Conservation (phyloP, 2,888 invertebrate genomes). For the Eledona agricola region DNA sequence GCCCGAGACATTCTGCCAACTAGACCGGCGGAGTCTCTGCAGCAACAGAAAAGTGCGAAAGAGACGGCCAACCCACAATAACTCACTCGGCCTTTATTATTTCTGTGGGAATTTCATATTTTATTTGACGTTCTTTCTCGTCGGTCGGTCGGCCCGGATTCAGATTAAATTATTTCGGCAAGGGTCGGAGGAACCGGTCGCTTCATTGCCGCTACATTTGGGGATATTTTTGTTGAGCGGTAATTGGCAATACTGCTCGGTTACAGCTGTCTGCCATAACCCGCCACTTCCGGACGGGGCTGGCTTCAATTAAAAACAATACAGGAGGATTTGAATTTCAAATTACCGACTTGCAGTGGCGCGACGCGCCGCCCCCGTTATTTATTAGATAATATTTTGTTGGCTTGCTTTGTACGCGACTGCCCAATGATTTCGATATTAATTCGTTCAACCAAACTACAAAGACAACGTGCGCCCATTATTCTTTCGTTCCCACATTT, state of each 20-base stretch:
- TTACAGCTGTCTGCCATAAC: constrained; percentile 47
- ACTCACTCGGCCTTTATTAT: constrained; percentile 47
- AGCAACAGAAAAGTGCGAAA: constrained; percentile 53
- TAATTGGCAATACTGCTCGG: constrained; percentile 51
- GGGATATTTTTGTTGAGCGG: constrained; percentile 55
- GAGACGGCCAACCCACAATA: constrained; percentile 45
- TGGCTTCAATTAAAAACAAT: constrained; percentile 52
- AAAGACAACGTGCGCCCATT: too few relatives aligned
- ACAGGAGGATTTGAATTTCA: constrained; percentile 49
- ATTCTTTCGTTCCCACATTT: too few relatives aligned
- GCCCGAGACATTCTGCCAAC: constrained; percentile 59
- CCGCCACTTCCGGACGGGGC: constrained; percentile 46
- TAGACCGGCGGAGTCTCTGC: constrained; percentile 59
- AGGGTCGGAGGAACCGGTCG: constrained; percentile 43
- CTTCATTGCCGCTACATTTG: constrained; percentile 49
- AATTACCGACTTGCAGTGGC: constrained; percentile 45
- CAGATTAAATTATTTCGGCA: constrained; percentile 52
- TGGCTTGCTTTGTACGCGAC: too few relatives aligned
- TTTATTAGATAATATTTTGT: constrained; percentile 33
- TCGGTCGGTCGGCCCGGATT: constrained; percentile 44
- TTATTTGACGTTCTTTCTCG: constrained; percentile 46
- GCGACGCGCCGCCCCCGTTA: constrained; percentile 28
- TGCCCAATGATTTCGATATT: too few relatives aligned
- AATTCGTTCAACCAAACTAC: too few relatives aligned
- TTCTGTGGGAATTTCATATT: constrained; percentile 49